These are phyloP conservation scores for Hydrozoanthus tunicans DNA, from an alignment of 64 coral and sea anemone genomes.

Conservation along the genomic window DNA sequence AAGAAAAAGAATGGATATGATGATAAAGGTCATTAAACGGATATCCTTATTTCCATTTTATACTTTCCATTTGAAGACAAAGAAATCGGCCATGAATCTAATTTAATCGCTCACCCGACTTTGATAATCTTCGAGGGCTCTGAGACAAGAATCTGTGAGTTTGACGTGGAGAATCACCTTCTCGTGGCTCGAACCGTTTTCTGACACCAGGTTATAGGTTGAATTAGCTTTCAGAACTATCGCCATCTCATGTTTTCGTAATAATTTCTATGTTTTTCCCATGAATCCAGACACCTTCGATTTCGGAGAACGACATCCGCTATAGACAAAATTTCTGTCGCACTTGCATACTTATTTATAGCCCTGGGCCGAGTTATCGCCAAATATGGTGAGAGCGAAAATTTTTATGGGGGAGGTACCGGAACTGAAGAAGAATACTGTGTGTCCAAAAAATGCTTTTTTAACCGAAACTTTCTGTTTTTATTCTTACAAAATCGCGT, in stretches of 20 bases:
- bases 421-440: background rate
- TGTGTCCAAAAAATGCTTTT: background rate
- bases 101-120: conserved; percentile 68
- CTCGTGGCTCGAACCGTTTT: conserved; percentile 54
- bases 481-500: too few relatives aligned
- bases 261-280: conserved; percentile 59
- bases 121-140: conserved; percentile 83
- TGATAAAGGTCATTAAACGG: conserved; percentile 30
- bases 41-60: conserved; percentile 52
- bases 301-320: conserved; percentile 43
- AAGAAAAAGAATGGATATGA: conserved; percentile 35
- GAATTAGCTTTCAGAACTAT: conserved; percentile 78
- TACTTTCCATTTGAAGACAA: conserved; percentile 39
- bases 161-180: conserved; percentile 86
- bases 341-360: conserved; percentile 60
- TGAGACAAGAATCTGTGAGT: conserved; percentile 87
- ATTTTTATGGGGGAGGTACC: background rate
- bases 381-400: conserved; percentile 25
- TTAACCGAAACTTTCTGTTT: background rate
- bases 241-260: conserved; percentile 84
- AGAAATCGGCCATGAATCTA: conserved; percentile 56
- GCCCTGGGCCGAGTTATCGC: conserved; percentile 53
- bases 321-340: conserved; percentile 56
- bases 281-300: conserved; percentile 55
- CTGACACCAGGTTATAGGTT: conserved; percentile 84